Evolutionary conservation across 2,888 invertebrate genomes (phyloP).

Genomic region (Pocota personata): DNA sequence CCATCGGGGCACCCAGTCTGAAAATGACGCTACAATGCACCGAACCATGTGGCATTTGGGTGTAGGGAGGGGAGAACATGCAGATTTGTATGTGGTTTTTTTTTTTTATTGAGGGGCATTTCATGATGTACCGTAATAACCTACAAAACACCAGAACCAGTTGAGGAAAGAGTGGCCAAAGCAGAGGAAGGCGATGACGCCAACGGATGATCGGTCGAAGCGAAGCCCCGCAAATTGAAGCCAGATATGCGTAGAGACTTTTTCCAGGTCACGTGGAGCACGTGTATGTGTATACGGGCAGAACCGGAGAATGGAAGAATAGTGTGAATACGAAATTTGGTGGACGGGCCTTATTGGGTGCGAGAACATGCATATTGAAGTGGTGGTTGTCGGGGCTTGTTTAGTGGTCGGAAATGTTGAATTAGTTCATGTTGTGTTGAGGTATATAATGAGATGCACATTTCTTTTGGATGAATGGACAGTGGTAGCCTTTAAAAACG

Average conservation of each 20-base stretch:
- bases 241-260: slow-evolving; percentile 38
- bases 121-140: slow-evolving; percentile 68
- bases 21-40: neutral
- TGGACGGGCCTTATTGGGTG: slow-evolving; percentile 14
- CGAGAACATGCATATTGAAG: slow-evolving; percentile 37
- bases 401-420: slow-evolving; percentile 8
- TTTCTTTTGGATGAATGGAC: neutral
- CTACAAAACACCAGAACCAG: slow-evolving; percentile 67
- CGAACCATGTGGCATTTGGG: slow-evolving; percentile 17
- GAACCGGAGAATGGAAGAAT: neutral
- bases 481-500: neutral
- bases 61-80: neutral
- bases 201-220: slow-evolving; percentile 36
- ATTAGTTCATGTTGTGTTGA: slow-evolving; percentile 20
- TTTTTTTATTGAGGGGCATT: neutral
- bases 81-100: slow-evolving; percentile 6
- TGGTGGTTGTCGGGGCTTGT: neutral
- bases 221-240: slow-evolving; percentile 58
- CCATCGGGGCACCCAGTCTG: neutral
- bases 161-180: slow-evolving; percentile 12
- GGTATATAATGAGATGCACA: slow-evolving; percentile 22
- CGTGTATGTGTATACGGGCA: slow-evolving; percentile 42
- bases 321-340: slow-evolving; percentile 16
- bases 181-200: neutral
- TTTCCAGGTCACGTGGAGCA: slow-evolving; percentile 71